Conservation (phyloP, 2,888 invertebrate species). For the Protodeltote pygarga region DNA sequence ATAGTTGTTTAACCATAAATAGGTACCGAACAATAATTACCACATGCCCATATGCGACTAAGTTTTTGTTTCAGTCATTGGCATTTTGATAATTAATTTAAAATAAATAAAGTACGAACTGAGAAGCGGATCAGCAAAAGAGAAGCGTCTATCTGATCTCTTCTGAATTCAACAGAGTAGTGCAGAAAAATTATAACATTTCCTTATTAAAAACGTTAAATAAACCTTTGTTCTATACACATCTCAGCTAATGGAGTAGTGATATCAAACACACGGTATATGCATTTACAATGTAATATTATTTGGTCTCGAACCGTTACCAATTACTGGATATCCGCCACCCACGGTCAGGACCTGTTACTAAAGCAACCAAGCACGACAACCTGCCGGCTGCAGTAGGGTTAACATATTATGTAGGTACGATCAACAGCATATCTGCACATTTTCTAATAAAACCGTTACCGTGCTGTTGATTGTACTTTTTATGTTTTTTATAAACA, state of each 20-base stretch:
- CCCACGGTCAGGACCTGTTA: conserved; percentile 64
- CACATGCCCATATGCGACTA: background rate
- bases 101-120: background rate
- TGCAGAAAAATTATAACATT: too few species aligned
- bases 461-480: too few species aligned
- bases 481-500: too few species aligned
- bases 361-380: conserved; percentile 63
- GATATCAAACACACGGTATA: background rate
- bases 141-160: too few species aligned
- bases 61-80: background rate
- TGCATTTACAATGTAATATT: conserved; percentile 5
- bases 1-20: too few species aligned
- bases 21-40: background rate
- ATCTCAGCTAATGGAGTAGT: background rate
- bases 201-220: background rate
- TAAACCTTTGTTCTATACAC: too few species aligned
- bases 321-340: conserved; percentile 60
- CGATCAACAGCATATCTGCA: background rate
- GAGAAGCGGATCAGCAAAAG: too few species aligned
- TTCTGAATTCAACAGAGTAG: too few species aligned
- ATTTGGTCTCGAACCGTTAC: conserved; percentile 32
- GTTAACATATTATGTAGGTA: conserved; percentile 9
- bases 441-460: too few species aligned
- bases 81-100: background rate
- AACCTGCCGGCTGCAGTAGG: conserved; percentile 28